A percentile compares a stretch with the other conserved stretches of the same genome.
Evolutionary conservation across 2,113 vertebrate genomes (phyloP).

Genomic region (Scolopax mira): DNA sequence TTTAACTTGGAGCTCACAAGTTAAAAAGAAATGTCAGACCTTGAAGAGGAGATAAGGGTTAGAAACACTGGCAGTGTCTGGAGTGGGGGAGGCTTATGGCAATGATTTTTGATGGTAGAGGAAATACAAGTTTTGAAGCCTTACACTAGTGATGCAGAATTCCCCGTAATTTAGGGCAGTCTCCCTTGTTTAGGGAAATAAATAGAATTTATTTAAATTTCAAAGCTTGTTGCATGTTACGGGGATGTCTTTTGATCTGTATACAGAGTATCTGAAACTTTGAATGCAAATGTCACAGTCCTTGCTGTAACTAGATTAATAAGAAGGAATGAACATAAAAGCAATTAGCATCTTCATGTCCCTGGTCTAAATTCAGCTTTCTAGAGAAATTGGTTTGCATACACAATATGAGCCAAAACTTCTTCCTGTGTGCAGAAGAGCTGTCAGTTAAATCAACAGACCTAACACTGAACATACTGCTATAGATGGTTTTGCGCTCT

Average conservation of each 20-base stretch:
- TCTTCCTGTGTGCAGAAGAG: neutral
- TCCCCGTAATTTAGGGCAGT: neutral
- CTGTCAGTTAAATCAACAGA: neutral
- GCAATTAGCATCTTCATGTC: conserved; percentile 17
- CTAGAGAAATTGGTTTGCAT: neutral
- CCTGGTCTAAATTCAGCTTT: neutral
- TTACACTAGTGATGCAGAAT: neutral
- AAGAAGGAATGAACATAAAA: neutral
- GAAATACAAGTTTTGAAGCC: neutral
- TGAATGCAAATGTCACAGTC: neutral
- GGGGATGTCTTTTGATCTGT: conserved; percentile 1
- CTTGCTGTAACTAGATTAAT: conserved; percentile 15
- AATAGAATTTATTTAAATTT: conserved; percentile 16
- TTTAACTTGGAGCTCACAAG: neutral
- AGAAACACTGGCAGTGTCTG: neutral
- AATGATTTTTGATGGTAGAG: neutral
- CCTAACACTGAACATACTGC: neutral
- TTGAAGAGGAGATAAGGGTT: neutral
- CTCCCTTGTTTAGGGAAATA: neutral
- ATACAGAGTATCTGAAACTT: neutral
- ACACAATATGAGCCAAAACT: neutral
- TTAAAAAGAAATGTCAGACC: neutral
- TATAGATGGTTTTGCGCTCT: neutral
- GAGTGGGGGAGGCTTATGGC: neutral
- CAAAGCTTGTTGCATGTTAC: neutral